A percentile compares a stretch with the other conserved stretches of the same genome.
phyloP scores from a whole-genome alignment of 2,888 invertebrate species.

The Ochropacha duplaris region DNA sequence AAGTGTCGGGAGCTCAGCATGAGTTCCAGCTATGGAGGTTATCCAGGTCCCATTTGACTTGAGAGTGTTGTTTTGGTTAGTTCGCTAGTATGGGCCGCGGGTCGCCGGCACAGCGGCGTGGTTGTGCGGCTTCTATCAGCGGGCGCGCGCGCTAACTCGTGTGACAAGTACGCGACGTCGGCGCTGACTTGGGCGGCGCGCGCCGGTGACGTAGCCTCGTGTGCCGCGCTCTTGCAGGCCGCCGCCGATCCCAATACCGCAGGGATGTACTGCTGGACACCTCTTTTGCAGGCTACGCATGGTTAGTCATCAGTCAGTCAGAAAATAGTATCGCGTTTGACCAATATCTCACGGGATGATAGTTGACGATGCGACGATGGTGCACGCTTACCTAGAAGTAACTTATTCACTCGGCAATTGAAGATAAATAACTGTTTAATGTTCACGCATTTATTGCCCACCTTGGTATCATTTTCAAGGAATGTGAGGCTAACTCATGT shows the following conservation, averaged over 20 bases:
- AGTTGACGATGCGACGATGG: no score
- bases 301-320: conserved; percentile 68
- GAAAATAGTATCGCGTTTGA: no score
- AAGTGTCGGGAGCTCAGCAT: no score
- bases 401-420: no score
- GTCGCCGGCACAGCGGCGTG: conserved; percentile 94
- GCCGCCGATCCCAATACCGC: conserved; percentile 95
- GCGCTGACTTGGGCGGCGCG: conserved; percentile 98
- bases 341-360: no score
- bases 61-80: conserved; percentile 53
- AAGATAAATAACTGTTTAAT: not conserved
- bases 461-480: no score
- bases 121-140: conserved; percentile 91
- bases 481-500: no score
- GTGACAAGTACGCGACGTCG: conserved; percentile 98
- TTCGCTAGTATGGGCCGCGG: conserved; percentile 97
- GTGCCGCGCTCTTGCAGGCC: conserved; percentile 90
- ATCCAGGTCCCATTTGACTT: no score
- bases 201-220: conserved; percentile 93
- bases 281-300: conserved; percentile 90
- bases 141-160: conserved; percentile 97
- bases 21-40: no score
- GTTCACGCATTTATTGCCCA: no score
- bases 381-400: no score
- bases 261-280: conserved; percentile 99